phyloP scores from a whole-genome alignment of 2,888 invertebrate species.

The Augiades crinisus region DNA sequence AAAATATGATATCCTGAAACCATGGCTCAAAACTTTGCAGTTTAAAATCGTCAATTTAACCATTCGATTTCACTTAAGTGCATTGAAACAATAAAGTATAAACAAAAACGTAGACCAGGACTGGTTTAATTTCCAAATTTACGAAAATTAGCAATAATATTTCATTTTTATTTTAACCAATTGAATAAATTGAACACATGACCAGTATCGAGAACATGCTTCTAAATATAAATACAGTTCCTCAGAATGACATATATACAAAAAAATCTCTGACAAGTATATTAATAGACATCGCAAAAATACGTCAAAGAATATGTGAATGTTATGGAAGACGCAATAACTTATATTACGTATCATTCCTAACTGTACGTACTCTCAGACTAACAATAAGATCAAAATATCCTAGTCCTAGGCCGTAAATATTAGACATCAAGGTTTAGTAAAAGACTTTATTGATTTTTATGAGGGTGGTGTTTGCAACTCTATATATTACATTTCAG shows the following conservation, averaged over 20 bases:
- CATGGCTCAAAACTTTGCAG: neutral
- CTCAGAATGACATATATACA: neutral
- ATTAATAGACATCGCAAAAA: neutral
- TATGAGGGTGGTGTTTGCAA: too few relatives aligned
- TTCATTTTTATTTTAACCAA: too few relatives aligned
- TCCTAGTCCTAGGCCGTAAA: too few relatives aligned
- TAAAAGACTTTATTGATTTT: too few relatives aligned
- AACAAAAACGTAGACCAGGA: too few relatives aligned
- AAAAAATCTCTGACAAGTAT: too few relatives aligned
- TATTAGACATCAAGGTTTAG: too few relatives aligned
- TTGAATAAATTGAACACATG: too few relatives aligned
- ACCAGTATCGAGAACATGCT: neutral
- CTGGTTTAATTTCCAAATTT: too few relatives aligned
- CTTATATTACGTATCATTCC: conserved; percentile 12
- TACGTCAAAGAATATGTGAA: conserved; percentile 1
- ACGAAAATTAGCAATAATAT: too few relatives aligned
- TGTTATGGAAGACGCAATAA: conserved; percentile 17
- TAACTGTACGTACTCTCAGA: neutral
- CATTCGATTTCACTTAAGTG: neutral
- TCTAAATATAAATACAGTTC: neutral
- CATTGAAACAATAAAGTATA: too few relatives aligned
- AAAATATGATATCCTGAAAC: neutral
- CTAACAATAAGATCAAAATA: neutral
- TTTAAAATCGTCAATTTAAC: neutral
- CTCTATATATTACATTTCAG: too few relatives aligned